Base-by-base conservation (phyloP, 2,113 vertebrate genomes). In the Ivindomyrus marchei region DNA sequence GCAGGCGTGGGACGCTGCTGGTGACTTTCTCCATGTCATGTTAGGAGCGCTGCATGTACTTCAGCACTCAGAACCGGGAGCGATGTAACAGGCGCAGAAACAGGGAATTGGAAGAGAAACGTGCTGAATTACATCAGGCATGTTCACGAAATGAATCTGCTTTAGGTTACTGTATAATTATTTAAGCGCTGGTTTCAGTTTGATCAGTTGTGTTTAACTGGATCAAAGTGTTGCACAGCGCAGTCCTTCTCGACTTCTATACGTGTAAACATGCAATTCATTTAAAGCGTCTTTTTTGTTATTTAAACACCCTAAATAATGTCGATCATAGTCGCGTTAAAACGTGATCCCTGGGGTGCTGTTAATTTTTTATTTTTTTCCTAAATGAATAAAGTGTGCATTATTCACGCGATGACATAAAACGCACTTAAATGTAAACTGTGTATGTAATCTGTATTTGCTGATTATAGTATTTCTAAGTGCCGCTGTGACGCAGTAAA, bases 401-500 rank as follows among this genome's bases (percentile, higher is more conserved):
- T 80, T n/a, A 27, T n/a, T 27, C 13, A 62, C 10, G 4, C 36
- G 1, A 42, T 42, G 17, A 39, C 15, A 42, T 42, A 42, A 77
- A 42, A 80, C 4, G 13, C 31, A 80, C n/a, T 17, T 80, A 19
- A 42, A 80, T 62, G n/a, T 70, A 31, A 70, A 70, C 24, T 31
- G n/a, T 70, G 13, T 4, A 74, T 77, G n/a, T 77, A 39, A 15
- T 17, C 13, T 77, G 31, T 80, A 80, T 80, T 80, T 80, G 74
- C 36, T 42, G 36, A 80, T 80, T 80, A 80, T 11, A 80, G 15
- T 42, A 80, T 47, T 42, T 58, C 21, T 53, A 87, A 87, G 31
- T 88, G 42, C 56, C 88, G 1, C 58, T 47, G 88, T 88, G 88
- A 74, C 62, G 88, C 88, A 88, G 88, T 88, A 88, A 74, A 47